phyloP scores from a whole-genome alignment of 1,140 invertebrate species.

The Drosophila ficusphila region DNA sequence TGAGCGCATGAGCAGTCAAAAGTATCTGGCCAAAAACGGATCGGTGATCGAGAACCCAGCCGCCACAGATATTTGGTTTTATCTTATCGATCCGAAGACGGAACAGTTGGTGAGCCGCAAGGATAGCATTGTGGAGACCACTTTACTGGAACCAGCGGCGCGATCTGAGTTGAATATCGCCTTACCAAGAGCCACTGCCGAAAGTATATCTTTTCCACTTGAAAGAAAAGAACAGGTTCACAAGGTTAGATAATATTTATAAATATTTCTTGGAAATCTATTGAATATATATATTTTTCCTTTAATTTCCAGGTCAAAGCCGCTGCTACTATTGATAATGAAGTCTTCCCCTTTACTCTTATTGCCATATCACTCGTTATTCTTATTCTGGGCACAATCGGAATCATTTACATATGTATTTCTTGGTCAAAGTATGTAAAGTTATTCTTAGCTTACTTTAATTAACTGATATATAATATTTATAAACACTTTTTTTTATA shows the following conservation, averaged over 20 bases:
- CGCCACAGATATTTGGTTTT: constrained; percentile 95
- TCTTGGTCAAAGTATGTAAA: constrained; percentile 93
- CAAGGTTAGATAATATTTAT: constrained; percentile 43
- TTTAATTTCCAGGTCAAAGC: constrained; percentile 82
- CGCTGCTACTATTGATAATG: constrained; percentile 87
- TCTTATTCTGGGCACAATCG: constrained; percentile 92
- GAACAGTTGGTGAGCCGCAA: constrained; percentile 90
- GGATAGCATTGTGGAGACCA: constrained; percentile 87
- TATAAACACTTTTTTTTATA: constrained; percentile 66
- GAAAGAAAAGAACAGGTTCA: constrained; percentile 76
- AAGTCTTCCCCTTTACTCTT: constrained; percentile 93
- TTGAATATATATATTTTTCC: neutral
- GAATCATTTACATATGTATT: constrained; percentile 95
- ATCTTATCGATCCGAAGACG: constrained; percentile 91
- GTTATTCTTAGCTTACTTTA: no score
- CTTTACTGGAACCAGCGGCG: constrained; percentile 86
- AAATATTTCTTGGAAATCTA: neutral
- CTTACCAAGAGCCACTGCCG: constrained; percentile 87
- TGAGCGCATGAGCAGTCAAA: constrained; percentile 90
- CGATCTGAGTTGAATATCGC: constrained; percentile 88
- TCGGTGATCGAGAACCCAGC: constrained; percentile 89
- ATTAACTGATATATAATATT: neutral
- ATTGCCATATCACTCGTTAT: constrained; percentile 94
- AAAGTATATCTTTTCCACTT: constrained; percentile 88
- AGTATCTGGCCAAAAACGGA: constrained; percentile 89